phyloP scores from a whole-genome alignment of 2,797 vertebrate genomes.

The Sebastes iracundus region DNA sequence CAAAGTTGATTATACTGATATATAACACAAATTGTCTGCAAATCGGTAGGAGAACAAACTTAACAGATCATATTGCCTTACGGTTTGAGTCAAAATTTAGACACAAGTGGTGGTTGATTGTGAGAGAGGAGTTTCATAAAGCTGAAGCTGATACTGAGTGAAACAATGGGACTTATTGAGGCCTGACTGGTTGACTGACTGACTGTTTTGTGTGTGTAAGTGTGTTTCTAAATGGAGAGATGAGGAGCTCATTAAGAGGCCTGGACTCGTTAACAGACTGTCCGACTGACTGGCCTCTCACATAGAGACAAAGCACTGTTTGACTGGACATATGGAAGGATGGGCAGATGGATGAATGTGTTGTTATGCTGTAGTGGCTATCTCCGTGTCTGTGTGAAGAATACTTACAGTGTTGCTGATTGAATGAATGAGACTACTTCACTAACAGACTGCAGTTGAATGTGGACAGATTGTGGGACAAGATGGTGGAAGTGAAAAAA shows the following conservation, averaged over 20 bases:
- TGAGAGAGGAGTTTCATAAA: not conserved
- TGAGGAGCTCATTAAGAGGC: conserved; percentile 65
- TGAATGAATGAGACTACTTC: conserved; percentile 15
- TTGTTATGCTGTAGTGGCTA: conserved; percentile 19
- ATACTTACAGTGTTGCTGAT: not conserved
- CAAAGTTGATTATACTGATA: conserved; percentile 5
- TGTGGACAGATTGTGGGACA: not conserved
- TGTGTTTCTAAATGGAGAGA: conserved; percentile 37
- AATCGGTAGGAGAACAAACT: not conserved
- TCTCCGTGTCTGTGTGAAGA: conserved; percentile 5
- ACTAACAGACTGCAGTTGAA: not conserved
- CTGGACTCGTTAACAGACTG: conserved; percentile 44
- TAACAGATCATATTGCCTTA: not conserved
- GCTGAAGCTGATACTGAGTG: conserved; percentile 4
- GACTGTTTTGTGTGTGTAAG: conserved; percentile 16
- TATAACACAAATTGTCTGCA: not conserved
- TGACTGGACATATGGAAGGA: conserved; percentile 49
- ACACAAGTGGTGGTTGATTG: not conserved
- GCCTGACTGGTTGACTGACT: not conserved
- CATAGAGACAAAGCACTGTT: conserved; percentile 60
- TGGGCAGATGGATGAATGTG: conserved; percentile 35
- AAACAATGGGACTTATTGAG: conserved; percentile 48
- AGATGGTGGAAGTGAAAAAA: not conserved
- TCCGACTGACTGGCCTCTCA: conserved; percentile 41
- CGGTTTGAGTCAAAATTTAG: not conserved